Evolutionary conservation across 2,888 invertebrate species (phyloP).

Genomic region (Nomada lathburiana): DNA sequence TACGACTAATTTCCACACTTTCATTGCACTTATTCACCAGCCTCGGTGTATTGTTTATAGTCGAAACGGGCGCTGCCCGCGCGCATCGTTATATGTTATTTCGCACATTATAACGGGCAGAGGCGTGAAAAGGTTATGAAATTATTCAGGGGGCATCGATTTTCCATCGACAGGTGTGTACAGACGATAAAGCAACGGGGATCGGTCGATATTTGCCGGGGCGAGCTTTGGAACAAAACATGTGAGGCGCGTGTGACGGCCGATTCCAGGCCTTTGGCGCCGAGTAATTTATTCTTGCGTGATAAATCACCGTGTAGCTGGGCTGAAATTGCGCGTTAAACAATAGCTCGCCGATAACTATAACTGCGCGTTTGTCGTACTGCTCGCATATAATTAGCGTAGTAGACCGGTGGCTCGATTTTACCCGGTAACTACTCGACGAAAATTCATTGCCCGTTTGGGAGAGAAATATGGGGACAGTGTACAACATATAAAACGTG

Average conservation of each 20-base stretch:
- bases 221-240: slow-evolving; percentile 53
- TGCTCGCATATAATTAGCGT: slow-evolving; percentile 70
- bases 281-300: slow-evolving; percentile 75
- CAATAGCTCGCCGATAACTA: slow-evolving; percentile 69
- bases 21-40: not conserved
- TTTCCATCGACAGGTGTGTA: slow-evolving; percentile 63
- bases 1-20: slow-evolving; percentile 22
- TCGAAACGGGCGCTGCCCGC: slow-evolving; percentile 9
- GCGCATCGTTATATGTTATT: slow-evolving; percentile 46
- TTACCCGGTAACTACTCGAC: slow-evolving; percentile 16
- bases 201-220: slow-evolving; percentile 51
- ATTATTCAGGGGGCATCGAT: slow-evolving; percentile 65
- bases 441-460: slow-evolving; percentile 24
- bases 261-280: slow-evolving; percentile 61
- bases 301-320: slow-evolving; percentile 75
- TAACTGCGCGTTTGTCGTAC: slow-evolving; percentile 55
- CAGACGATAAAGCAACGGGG: slow-evolving; percentile 61
- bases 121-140: slow-evolving; percentile 59
- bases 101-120: slow-evolving; percentile 35
- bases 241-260: slow-evolving; percentile 47
- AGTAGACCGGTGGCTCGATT: slow-evolving; percentile 57
- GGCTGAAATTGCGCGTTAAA: slow-evolving; percentile 72
- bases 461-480: too few relatives aligned
- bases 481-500: not conserved
- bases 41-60: not conserved